Percentiles rank a stretch among this genome's conserved stretches.
Evolutionary conservation across 2,113 vertebrate genomes (phyloP).

Genomic region (Sciurus niger): DNA sequence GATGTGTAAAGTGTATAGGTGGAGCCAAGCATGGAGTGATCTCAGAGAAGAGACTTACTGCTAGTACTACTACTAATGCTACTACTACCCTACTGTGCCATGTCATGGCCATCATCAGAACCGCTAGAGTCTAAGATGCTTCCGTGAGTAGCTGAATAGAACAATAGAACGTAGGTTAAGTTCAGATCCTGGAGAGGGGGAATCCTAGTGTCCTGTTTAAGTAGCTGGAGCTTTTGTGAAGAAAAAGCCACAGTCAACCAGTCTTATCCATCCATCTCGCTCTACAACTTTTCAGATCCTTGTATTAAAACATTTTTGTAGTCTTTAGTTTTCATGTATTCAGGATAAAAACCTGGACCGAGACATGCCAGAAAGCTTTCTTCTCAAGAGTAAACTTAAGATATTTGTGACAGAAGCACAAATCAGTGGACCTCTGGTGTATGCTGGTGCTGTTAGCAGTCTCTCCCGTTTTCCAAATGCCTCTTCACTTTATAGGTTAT

Average conservation of each 20-base stretch:
- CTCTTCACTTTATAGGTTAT: constrained; percentile 52
- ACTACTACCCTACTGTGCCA: background rate
- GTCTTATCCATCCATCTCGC: background rate
- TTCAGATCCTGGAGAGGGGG: background rate
- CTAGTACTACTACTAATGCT: background rate
- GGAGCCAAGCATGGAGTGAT: background rate
- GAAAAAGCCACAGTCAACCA: background rate
- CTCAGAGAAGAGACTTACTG: background rate
- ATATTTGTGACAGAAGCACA: background rate
- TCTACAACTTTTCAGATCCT: constrained; percentile 5
- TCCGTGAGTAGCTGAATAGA: background rate
- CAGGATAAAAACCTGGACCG: background rate
- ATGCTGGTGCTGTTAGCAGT: background rate
- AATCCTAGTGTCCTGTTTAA: constrained; percentile 24
- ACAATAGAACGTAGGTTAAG: background rate
- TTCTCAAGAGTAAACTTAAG: constrained; percentile 1
- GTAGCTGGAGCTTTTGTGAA: background rate
- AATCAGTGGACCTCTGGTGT: background rate
- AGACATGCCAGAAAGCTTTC: background rate
- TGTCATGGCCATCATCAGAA: background rate
- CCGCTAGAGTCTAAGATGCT: background rate
- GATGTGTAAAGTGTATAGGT: background rate
- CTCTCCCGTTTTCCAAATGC: constrained; percentile 43
- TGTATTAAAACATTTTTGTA: background rate
- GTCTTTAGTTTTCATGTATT: constrained; percentile 50